A percentile compares a stretch with the other conserved stretches of the same genome.
Evolutionary conservation across 2,113 vertebrate species (phyloP).

Genomic region (Archilochus colubris): DNA sequence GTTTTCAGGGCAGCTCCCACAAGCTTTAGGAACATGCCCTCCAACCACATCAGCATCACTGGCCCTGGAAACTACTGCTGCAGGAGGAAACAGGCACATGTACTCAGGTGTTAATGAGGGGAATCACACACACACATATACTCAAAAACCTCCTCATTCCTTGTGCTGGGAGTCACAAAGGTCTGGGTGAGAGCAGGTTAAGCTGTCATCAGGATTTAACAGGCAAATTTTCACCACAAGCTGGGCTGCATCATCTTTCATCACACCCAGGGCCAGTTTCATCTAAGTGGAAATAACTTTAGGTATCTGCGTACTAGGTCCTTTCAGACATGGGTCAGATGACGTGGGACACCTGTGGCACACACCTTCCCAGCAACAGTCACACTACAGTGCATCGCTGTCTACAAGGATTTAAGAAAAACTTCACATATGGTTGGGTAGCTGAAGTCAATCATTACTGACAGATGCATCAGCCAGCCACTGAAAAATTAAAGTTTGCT

Average conservation of each 20-base stretch:
- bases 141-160: neutral
- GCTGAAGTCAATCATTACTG: neutral
- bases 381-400: neutral
- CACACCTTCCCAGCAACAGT: neutral
- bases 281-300: neutral
- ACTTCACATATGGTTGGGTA: neutral
- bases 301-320: neutral
- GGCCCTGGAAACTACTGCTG: neutral
- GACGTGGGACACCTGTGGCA: neutral
- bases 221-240: neutral
- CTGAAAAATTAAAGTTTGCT: conserved; percentile 38
- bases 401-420: neutral
- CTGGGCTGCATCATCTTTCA: neutral
- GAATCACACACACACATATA: neutral
- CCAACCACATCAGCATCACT: accelerated
- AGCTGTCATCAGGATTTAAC: neutral
- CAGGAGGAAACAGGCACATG: accelerated
- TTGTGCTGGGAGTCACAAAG: neutral
- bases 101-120: no score
- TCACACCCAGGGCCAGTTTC: neutral
- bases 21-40: neutral
- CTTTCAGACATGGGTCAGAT: neutral
- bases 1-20: neutral
- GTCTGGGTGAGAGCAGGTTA: neutral
- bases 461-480: neutral